These are phyloP conservation scores for Ailuropoda melanoleuca DNA, from an alignment of 2,113 vertebrate species.

Conservation along the genomic window DNA sequence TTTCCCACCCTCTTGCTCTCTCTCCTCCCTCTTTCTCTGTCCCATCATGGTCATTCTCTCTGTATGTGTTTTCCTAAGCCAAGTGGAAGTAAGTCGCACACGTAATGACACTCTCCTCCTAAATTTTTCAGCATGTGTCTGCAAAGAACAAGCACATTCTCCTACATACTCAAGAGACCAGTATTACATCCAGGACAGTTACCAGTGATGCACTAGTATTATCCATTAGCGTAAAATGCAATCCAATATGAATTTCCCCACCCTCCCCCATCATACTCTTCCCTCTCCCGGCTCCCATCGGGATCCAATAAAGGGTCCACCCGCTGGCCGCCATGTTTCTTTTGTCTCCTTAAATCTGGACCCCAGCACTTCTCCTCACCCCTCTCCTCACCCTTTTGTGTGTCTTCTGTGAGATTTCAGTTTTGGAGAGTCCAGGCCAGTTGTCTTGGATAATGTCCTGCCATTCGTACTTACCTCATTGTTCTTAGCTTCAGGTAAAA, in stretches of 20 bases:
- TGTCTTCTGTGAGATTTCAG: neutral
- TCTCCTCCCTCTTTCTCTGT: neutral
- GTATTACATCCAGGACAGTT: neutral
- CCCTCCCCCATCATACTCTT: too few relatives aligned
- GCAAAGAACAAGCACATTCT: neutral
- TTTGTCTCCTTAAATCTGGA: neutral
- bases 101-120: neutral
- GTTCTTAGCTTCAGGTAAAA: neutral
- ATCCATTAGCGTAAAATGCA: neutral
- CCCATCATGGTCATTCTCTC: neutral
- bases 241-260: neutral
- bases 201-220: neutral
- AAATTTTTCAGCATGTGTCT: neutral
- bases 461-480: neutral
- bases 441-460: neutral
- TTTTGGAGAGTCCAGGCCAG: neutral
- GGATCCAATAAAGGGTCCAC: neutral
- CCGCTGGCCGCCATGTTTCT: neutral
- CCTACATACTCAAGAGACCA: neutral
- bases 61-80: neutral
- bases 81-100: neutral
- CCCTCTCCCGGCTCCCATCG: neutral
- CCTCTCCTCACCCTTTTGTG: neutral
- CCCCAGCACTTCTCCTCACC: neutral
- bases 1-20: neutral